Evolutionary conservation across 2,888 invertebrate genomes (phyloP), one percentile per base, ranked within the genome.

Genomic region (Petrolisthes cinctipes): DNA sequence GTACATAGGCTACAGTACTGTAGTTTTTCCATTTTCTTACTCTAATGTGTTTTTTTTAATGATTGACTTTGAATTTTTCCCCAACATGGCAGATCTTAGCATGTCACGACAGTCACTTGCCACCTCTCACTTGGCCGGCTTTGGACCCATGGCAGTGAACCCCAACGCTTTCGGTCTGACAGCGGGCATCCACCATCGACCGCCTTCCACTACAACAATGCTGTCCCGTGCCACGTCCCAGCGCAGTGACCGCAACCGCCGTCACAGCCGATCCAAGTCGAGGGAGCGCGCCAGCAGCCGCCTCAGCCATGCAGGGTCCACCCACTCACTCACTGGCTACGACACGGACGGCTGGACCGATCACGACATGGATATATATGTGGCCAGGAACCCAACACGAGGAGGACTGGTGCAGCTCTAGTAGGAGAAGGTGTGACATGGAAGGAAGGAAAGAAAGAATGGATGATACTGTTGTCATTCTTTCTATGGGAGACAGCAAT

Each of bases 311-410:
- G 88, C 89, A 51, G 88, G 91, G 11, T 91, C 91, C 78, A 84
- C 82, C 51, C 89, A 90, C 81, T 90, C 90, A 51, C 86, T 90
- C 9, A 91, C 91, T 20, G 96, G 97, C 93, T 97, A 97, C 92
- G 97, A 97, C 92, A 96, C 96, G 7, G 97, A 97, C 93, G 96
- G 96, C 93, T 98, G 97, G 97, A 97, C 97, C 91, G 97, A 97
- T 93, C 97, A 97, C 93, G 97, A 97, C 92, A 97, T 97, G 96
- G 97, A 97, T 92, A 97, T 97, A 92, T 97, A 98, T 93, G 97
- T 97, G 96, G 96, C 97, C 89, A 95, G 97, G 92, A 97, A 97
- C 94, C 96, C 97, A 90, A 92, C 92, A 1, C 86, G 90, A 17
- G 89, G 89, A 6, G 90, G 90, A 23, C 89, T 90, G 61, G 90